These are phyloP conservation scores for Leptinotarsa undecemlineata DNA, from an alignment of 1,140 invertebrate genomes.

Conservation along the genomic window DNA sequence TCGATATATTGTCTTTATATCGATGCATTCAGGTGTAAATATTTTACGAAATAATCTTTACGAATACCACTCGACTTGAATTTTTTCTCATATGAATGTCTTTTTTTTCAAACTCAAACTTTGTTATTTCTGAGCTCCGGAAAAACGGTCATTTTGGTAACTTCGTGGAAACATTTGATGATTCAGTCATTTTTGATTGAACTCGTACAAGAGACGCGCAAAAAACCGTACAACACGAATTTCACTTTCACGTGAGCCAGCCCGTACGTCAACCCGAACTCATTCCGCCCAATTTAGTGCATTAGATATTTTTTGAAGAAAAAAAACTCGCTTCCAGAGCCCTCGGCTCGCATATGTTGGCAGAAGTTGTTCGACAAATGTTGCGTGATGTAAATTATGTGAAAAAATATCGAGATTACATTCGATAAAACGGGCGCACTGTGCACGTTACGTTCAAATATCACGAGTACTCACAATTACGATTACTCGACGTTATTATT, in stretches of 20 bases:
- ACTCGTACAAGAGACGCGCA: neutral
- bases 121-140: no score
- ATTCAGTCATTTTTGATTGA: no score
- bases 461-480: constrained; percentile 27
- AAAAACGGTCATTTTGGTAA: no score
- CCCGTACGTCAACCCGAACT: neutral
- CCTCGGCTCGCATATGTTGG: constrained; percentile 7
- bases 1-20: no score
- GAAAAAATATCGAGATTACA: constrained; percentile 15
- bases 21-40: no score
- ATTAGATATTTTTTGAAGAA: neutral
- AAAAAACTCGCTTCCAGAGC: neutral
- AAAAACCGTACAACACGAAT: neutral
- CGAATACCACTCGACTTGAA: no score
- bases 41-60: no score
- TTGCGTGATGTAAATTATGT: constrained; percentile 25
- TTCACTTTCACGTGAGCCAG: neutral
- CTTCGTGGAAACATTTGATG: no score
- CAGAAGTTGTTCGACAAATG: neutral
- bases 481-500: constrained; percentile 22
- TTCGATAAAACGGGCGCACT: constrained; percentile 14
- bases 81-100: no score
- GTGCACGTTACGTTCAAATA: constrained; percentile 28
- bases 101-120: no score
- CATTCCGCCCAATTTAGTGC: neutral